A percentile compares a stretch with the other conserved stretches of the same genome.
These are phyloP conservation scores for Hozukius guyotensis DNA, from an alignment of 2,797 vertebrate genomes.

Conservation along the genomic window DNA sequence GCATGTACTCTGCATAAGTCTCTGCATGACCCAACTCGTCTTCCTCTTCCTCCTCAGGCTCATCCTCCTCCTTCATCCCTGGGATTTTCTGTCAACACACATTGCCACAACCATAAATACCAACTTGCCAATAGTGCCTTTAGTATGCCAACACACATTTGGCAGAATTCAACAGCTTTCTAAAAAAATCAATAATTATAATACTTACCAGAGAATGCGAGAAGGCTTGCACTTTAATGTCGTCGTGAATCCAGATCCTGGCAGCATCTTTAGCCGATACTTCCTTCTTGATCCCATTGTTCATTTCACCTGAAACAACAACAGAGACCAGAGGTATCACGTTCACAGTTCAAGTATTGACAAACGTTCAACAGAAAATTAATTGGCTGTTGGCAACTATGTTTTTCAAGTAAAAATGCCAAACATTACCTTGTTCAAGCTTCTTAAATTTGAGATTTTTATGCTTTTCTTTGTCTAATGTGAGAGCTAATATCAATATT, in stretches of 20 bases:
- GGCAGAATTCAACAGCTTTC: neutral
- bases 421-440: neutral
- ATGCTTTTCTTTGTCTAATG: neutral
- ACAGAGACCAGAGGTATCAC: neutral
- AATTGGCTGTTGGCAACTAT: neutral
- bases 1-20: slow-evolving; percentile 99
- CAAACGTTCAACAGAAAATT: neutral
- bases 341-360: neutral
- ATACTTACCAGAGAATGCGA: slow-evolving; percentile 91
- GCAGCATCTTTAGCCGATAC: slow-evolving; percentile 90
- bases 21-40: slow-evolving; percentile 99
- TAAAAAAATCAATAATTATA: neutral
- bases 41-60: slow-evolving; percentile 97
- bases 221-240: slow-evolving; percentile 92
- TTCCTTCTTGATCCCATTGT: slow-evolving; percentile 97
- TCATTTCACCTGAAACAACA: slow-evolving; percentile 87
- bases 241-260: slow-evolving; percentile 94
- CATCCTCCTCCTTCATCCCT: slow-evolving; percentile 93
- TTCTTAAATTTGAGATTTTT: neutral
- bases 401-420: neutral
- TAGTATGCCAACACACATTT: neutral
- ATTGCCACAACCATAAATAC: neutral
- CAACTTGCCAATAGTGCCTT: neutral
- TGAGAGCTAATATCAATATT: neutral
- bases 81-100: slow-evolving; percentile 86